These are phyloP conservation scores for Phrynosoma blainvillii DNA, from an alignment of 2,113 vertebrate genomes.

Conservation along the genomic window DNA sequence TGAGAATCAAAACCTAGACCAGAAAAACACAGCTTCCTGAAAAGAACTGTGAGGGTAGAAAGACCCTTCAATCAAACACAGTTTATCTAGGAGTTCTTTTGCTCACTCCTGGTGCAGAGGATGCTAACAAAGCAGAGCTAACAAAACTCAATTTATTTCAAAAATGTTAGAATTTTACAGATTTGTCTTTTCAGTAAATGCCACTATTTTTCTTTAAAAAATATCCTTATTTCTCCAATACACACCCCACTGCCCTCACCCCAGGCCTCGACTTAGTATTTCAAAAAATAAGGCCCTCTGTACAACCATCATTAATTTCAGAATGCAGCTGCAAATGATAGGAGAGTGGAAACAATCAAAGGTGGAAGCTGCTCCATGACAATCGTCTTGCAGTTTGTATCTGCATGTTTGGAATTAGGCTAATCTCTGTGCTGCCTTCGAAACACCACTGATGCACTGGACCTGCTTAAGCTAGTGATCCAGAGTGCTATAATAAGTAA, in stretches of 20 bases:
- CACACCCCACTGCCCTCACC: background rate
- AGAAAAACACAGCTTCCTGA: no score
- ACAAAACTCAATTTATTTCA: slow-evolving; percentile 78
- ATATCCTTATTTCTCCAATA: background rate
- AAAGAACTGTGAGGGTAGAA: no score
- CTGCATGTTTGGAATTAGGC: background rate
- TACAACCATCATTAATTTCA: background rate
- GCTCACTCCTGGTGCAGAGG: background rate
- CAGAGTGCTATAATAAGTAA: no score
- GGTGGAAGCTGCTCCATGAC: accelerated
- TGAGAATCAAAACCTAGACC: no score
- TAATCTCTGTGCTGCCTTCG: no score
- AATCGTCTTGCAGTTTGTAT: background rate
- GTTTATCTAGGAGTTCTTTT: background rate
- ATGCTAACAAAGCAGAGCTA: slow-evolving; percentile 24
- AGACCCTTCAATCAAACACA: no score
- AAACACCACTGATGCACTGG: no score
- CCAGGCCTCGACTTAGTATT: background rate
- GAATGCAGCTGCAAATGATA: background rate
- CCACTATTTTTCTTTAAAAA: background rate
- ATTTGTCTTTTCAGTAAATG: slow-evolving; percentile 20
- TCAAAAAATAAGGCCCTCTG: slow-evolving; percentile 12
- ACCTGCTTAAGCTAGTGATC: no score
- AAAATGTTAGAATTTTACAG: slow-evolving; percentile 69
- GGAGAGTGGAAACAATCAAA: background rate